Evolutionary conservation across 2,113 vertebrate genomes (phyloP), one percentile per base, ranked within the genome.

Genomic region (Silurus asotus): DNA sequence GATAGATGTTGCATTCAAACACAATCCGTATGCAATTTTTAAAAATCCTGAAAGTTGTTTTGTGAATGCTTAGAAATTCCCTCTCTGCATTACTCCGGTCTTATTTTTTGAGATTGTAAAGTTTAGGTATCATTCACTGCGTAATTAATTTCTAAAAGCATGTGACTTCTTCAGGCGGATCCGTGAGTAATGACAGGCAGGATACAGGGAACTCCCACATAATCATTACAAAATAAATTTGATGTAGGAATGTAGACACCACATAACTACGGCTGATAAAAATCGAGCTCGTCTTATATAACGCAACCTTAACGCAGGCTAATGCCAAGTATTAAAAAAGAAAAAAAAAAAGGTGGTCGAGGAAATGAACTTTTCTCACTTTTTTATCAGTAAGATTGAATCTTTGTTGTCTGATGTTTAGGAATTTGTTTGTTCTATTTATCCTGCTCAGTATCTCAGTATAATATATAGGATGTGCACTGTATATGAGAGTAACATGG

Each of bases 101-200:
- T 37, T 37, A 37, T 61, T 19, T 70, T 79, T 23, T 1, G 13
- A 78, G 53, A 20, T 51, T 49, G 13, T n/a, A 76, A 58, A 28
- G 11, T 79, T 10, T 15, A 53, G 11, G 14, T 28, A 53, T 49
- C 28, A 8, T 89, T 85, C 74, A 78, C 84, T 25, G 48, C n/a
- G 85, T 90, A 28, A 90, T 89, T 92, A 86, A 80, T 89, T 90
- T 90, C 86, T 89, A 84, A 90, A 89, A 89, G 89, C 55, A 49
- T 83, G 77, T 59, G 81, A 74, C 62, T 75, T 89, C 87, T 86
- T 87, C 89, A 88, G 87, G 88, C 88, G 85, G 89, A 59, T 70
- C 85, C 79, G 58, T 86, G 61, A 87, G 69, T 81, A 83, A 83
- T 79, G 55, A 67, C 65, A 84, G 49, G 28, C 81, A 84, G 77